Evolutionary conservation across 2,888 invertebrate genomes (phyloP).

Genomic region (Eustalomyia histrio): DNA sequence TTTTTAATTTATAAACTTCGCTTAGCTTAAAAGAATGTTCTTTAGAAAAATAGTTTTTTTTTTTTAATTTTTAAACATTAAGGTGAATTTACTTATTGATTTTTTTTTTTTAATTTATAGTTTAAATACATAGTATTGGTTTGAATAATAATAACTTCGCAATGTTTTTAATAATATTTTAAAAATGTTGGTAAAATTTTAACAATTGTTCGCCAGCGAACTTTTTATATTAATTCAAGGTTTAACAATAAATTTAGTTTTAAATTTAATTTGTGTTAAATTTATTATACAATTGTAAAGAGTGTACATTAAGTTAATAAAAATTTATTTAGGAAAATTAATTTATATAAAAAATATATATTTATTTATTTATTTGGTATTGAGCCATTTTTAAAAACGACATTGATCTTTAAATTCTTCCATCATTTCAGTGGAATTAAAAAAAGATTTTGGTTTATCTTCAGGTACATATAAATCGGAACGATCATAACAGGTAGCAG

Average conservation of each 20-base stretch:
- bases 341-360: background rate
- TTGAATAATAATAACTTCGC: background rate
- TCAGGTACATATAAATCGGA: constrained; percentile 81
- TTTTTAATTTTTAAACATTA: background rate
- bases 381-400: constrained; percentile 40
- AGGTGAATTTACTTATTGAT: too few relatives aligned
- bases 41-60: background rate
- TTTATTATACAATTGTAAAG: background rate
- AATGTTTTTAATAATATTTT: background rate
- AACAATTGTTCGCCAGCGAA: constrained; percentile 55
- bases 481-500: constrained; percentile 98
- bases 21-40: background rate
- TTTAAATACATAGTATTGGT: background rate
- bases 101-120: too few relatives aligned
- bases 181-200: background rate
- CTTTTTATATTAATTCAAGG: constrained; percentile 1
- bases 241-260: background rate
- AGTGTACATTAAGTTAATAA: background rate
- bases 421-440: constrained; percentile 70
- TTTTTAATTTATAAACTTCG: background rate
- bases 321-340: background rate
- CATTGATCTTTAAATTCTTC: constrained; percentile 74
- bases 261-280: background rate
- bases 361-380: background rate
- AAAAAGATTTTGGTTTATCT: constrained; percentile 72